Conservation (phyloP, 2,797 vertebrate species). For the Orestias chungarensis region DNA sequence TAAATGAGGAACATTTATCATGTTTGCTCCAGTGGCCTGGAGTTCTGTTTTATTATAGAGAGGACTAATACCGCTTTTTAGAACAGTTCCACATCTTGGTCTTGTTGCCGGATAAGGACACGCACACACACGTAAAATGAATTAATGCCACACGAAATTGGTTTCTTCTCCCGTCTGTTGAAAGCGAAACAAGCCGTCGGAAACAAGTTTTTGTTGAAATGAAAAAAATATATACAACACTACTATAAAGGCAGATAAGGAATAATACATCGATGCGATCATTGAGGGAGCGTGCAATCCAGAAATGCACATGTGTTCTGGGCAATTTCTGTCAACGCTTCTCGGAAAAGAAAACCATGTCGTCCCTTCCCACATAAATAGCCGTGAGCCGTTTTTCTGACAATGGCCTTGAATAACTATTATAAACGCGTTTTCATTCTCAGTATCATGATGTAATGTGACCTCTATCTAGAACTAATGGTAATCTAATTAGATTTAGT, state of each 20-base stretch:
- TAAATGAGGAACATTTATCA: conserved; percentile 50
- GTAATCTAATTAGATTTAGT: neutral
- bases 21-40: conserved; percentile 19
- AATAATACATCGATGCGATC: conserved; percentile 12
- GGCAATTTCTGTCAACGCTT: conserved; percentile 2
- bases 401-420: conserved; percentile 24
- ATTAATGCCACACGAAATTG: conserved; percentile 46
- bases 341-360: conserved; percentile 5
- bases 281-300: neutral
- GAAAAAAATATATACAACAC: conserved; percentile 38
- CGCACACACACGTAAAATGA: conserved; percentile 39
- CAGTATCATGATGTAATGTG: neutral
- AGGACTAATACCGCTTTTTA: conserved; percentile 33
- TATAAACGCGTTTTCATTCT: conserved; percentile 11
- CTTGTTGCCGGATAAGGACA: conserved; percentile 51
- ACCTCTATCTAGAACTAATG: neutral
- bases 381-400: conserved; percentile 25
- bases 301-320: neutral
- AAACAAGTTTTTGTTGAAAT: conserved; percentile 38
- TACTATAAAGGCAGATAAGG: conserved; percentile 10
- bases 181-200: neutral
- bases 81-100: conserved; percentile 36
- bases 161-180: conserved; percentile 33
- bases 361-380: conserved; percentile 19
- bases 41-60: conserved; percentile 43